These are phyloP conservation scores for Arrhamphus sclerolepis DNA, from an alignment of 2,797 vertebrate genomes.

Conservation along the genomic window DNA sequence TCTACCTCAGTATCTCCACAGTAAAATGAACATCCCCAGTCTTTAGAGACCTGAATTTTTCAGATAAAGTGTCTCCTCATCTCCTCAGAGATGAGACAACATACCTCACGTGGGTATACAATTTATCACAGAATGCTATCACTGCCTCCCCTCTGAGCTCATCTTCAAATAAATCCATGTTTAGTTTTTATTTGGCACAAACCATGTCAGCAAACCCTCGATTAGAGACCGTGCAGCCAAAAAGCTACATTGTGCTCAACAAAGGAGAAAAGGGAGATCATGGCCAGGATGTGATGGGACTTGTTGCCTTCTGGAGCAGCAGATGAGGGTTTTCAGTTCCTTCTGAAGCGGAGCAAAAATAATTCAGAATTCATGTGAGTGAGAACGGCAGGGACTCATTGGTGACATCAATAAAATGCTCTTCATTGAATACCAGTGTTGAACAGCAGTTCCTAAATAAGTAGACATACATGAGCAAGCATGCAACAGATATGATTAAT, in stretches of 20 bases:
- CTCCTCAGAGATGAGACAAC: conserved; percentile 62
- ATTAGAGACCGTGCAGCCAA: conserved; percentile 67
- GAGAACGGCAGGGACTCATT: conserved; percentile 49
- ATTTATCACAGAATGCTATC: conserved; percentile 40
- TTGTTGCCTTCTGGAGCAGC: conserved; percentile 53
- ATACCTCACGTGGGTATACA: conserved; percentile 41
- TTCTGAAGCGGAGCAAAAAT: conserved; percentile 57
- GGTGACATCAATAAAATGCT: conserved; percentile 34
- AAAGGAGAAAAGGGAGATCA: conserved; percentile 56
- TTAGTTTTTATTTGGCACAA: conserved; percentile 61
- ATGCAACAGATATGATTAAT: background rate
- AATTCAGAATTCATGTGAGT: conserved; percentile 67
- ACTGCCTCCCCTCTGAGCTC: conserved; percentile 16
- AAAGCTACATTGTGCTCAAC: conserved; percentile 79
- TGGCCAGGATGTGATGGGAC: conserved; percentile 71
- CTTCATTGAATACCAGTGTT: background rate
- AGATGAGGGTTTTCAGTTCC: conserved; percentile 60
- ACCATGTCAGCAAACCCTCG: conserved; percentile 70
- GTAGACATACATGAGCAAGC: too few species aligned
- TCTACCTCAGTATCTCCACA: conserved; percentile 47
- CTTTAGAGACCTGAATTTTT: conserved; percentile 46
- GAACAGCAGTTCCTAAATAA: too few species aligned
- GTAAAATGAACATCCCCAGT: conserved; percentile 44
- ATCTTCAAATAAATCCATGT: conserved; percentile 67
- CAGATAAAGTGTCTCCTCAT: conserved; percentile 61